A percentile compares a stretch with the other conserved stretches of the same genome.
Conservation (phyloP, 2,888 invertebrate species). For the Podabrus alpinus region DNA sequence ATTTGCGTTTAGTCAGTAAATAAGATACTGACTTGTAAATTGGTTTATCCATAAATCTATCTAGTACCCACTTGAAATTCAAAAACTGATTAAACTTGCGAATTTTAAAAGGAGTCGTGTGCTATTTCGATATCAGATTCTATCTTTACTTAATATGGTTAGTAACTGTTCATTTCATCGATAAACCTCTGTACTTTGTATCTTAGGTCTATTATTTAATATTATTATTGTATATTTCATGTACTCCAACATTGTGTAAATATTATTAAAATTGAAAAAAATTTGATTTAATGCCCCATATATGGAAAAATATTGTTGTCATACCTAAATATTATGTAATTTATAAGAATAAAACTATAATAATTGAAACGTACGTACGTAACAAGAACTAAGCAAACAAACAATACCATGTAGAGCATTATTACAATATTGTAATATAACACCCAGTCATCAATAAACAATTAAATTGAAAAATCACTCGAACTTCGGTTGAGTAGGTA, state of each 20-base stretch:
- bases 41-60: too few relatives aligned
- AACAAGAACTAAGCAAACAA: neutral
- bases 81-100: too few relatives aligned
- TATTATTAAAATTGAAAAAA: neutral
- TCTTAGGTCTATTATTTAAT: neutral
- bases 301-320: neutral
- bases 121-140: too few relatives aligned
- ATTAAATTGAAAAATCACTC: neutral
- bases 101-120: too few relatives aligned
- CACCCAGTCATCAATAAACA: neutral
- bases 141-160: too few relatives aligned
- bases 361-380: neutral
- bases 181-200: neutral
- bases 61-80: too few relatives aligned
- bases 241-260: neutral
- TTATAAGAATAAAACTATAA: neutral
- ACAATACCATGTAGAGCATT: neutral
- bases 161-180: neutral
- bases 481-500: neutral
- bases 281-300: neutral
- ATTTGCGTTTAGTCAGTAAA: too few relatives aligned
- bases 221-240: too few relatives aligned
- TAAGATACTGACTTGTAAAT: too few relatives aligned
- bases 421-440: neutral
- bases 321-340: neutral